Evolutionary conservation across 1,140 invertebrate genomes (phyloP).

Genomic region (Phymastichus coffea): DNA sequence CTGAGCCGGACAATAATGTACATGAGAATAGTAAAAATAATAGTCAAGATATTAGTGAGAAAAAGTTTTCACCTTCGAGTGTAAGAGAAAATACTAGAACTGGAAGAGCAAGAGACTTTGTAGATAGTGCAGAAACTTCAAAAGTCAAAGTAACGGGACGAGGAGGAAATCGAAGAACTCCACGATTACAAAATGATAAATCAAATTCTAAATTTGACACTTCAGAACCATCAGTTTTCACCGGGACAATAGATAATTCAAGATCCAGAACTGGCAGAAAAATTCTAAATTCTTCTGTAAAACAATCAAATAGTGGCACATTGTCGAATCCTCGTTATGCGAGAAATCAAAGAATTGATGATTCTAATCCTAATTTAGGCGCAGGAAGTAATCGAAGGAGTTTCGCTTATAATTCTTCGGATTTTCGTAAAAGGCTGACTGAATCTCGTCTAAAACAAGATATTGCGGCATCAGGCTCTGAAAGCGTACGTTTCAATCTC

Average conservation of each 20-base stretch:
- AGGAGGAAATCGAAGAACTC: too few species aligned
- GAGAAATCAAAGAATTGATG: neutral
- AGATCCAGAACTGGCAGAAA: neutral
- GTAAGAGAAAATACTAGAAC: neutral
- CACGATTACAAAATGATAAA: neutral
- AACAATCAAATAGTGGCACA: neutral
- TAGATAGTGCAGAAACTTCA: neutral
- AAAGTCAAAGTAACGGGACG: neutral
- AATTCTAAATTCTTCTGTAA: neutral
- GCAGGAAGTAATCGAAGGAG: neutral
- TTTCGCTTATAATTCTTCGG: neutral
- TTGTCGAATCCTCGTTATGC: neutral
- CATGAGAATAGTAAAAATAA: too few species aligned
- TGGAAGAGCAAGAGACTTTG: neutral
- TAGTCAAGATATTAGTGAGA: too few species aligned
- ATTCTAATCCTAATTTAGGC: neutral
- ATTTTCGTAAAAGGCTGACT: neutral
- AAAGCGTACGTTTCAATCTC: conserved; percentile 11
- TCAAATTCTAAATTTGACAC: neutral
- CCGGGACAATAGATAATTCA: neutral
- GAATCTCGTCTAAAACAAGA: neutral
- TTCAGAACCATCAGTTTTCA: neutral
- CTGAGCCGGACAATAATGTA: too few species aligned
- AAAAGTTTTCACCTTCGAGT: too few species aligned
- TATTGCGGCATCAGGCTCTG: conserved; percentile 4